Evolutionary conservation across 1,140 invertebrate genomes (phyloP).

Genomic region (Lepidostoma basale): DNA sequence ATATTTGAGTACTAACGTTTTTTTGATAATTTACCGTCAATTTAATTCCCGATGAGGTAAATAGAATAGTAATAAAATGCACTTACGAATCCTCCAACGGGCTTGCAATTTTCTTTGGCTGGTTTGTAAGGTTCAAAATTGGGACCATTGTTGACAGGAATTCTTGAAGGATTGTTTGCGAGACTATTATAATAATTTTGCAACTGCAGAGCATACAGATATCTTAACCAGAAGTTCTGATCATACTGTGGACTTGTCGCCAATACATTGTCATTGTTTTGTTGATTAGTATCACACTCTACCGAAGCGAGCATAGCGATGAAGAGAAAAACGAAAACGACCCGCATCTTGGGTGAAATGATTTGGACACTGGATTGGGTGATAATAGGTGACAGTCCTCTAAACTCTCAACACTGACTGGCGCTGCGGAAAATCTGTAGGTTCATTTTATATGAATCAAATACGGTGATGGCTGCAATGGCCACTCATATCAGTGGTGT

Average conservation of each 20-base stretch:
- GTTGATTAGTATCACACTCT: neutral
- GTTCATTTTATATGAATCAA: too few relatives aligned
- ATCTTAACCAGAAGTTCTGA: slow-evolving; percentile 23
- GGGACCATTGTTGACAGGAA: neutral
- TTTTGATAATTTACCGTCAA: too few relatives aligned
- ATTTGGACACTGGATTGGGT: neutral
- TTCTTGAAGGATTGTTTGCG: neutral
- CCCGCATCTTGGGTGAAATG: slow-evolving; percentile 4
- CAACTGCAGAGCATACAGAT: slow-evolving; percentile 9
- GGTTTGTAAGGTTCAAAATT: neutral
- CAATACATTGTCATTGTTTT: neutral
- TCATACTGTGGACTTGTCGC: neutral
- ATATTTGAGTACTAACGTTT: too few relatives aligned
- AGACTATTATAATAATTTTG: neutral
- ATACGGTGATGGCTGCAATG: too few relatives aligned
- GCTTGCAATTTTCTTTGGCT: neutral
- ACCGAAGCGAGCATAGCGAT: neutral
- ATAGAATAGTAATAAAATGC: too few relatives aligned
- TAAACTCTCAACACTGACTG: neutral
- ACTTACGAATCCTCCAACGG: slow-evolving; percentile 20
- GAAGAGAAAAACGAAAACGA: neutral
- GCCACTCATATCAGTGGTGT: too few relatives aligned
- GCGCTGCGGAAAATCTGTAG: neutral
- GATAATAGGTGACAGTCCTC: too few relatives aligned
- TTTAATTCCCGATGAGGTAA: too few relatives aligned